phyloP scores from a whole-genome alignment of 2,113 vertebrate species.

The Litocranius walleri region DNA sequence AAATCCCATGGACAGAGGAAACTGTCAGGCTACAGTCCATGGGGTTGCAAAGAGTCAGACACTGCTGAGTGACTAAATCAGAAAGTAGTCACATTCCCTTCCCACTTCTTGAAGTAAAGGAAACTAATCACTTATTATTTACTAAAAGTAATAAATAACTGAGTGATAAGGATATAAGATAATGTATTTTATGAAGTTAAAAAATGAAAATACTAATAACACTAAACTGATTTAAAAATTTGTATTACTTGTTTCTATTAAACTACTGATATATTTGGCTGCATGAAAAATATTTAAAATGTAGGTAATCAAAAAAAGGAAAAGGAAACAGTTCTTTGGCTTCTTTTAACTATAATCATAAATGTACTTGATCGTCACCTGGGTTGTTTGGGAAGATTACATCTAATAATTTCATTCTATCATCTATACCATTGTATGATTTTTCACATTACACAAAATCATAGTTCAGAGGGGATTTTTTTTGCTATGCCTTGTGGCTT shows the following conservation, averaged over 20 bases:
- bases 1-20: neutral
- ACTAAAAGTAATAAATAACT: neutral
- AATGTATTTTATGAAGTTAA: neutral
- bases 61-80: neutral
- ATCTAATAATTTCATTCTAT: neutral
- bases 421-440: neutral
- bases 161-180: neutral
- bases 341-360: neutral
- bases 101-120: neutral
- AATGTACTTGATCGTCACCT: neutral
- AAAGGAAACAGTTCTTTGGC: neutral
- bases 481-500: neutral
- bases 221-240: neutral
- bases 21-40: neutral
- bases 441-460: neutral
- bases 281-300: conserved; percentile 7
- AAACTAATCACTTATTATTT: neutral
- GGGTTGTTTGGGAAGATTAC: neutral
- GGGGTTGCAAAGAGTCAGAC: neutral
- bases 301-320: neutral
- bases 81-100: neutral
- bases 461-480: neutral
- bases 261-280: neutral
- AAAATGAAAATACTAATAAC: neutral
- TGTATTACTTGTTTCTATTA: neutral